phyloP scores from a whole-genome alignment of 2,888 invertebrate species.

The Pristionchus arcanus region DNA sequence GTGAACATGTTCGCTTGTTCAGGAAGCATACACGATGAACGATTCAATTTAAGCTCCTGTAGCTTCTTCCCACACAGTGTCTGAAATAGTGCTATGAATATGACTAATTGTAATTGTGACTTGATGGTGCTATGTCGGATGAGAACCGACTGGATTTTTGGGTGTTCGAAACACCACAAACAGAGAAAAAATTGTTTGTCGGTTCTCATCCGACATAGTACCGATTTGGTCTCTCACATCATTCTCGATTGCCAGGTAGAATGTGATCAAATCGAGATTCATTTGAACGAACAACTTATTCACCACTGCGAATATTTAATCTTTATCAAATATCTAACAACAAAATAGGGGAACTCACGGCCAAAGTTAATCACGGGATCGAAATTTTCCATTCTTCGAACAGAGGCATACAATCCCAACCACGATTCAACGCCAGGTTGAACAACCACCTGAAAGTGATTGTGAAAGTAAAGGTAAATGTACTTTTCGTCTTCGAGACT shows the following conservation, averaged over 20 bases:
- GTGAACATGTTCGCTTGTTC: background rate
- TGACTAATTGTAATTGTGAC: background rate
- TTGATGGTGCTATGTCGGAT: too few species aligned
- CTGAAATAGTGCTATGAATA: background rate
- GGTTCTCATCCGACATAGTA: too few species aligned
- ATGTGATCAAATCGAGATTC: slow-evolving; percentile 57
- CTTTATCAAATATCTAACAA: background rate
- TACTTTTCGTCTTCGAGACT: too few species aligned
- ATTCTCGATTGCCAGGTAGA: slow-evolving; percentile 44
- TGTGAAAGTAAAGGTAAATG: too few species aligned
- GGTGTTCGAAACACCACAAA: too few species aligned
- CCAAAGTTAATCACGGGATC: slow-evolving; percentile 61
- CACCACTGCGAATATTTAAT: slow-evolving; percentile 59
- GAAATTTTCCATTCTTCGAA: slow-evolving; percentile 56
- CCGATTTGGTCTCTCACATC: too few species aligned
- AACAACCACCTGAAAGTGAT: slow-evolving; percentile 55
- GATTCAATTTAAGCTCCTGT: background rate
- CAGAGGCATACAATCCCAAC: slow-evolving; percentile 62
- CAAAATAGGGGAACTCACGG: slow-evolving; percentile 54
- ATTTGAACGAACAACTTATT: slow-evolving; percentile 60
- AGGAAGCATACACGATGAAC: background rate
- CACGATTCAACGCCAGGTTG: slow-evolving; percentile 62
- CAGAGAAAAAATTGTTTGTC: too few species aligned
- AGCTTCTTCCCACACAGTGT: background rate
- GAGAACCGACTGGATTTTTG: too few species aligned